Base-by-base conservation (phyloP, 2,797 vertebrate species). In the Coccyzus lansbergi region DNA sequence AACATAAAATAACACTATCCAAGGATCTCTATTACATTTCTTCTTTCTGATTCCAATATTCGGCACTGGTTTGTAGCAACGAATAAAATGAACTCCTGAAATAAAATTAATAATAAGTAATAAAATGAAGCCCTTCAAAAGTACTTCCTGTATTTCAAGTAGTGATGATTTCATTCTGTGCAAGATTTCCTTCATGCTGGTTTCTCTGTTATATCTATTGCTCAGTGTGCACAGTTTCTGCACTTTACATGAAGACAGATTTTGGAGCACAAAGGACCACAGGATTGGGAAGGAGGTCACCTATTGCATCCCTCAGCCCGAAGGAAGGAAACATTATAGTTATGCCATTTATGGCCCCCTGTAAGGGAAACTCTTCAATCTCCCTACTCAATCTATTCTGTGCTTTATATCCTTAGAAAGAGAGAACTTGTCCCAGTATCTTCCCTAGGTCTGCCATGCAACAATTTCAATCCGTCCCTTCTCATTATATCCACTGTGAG, bases 41-140 rank as follows among this genome's bases (percentile, higher is more conserved):
- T 70, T 71, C 40, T 58, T 79, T 84, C 59, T 83, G 68, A 56
- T 78, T 81, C 42, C 34, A 69, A 10, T 84, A 65, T 83, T 88
- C 67, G 69, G 36, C 40, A 65, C 31, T 53, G 12, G 11, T 53
- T 34, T 78, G 29, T 79, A 94, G 42, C 48, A 81, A 85, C 34
- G 22, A 79, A 36, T 79, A 56, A 71, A 93, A 81, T 15, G 36
- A 89, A 83, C 65, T 69, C 29, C 38, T 93, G 76, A 90, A 91
- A 88, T 86, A 72, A 92, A 92, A 82, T 78, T 75, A 83, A 65
- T 83, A 91, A 75, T 68, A 88, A 81, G 55, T 18, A 83, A 90
- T 59, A 90, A 92, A 95, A 88, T 79, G 20, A 92, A 91, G 40
- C 16, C 62, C 49, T 92, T 94, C 52, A 56, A 38, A 93, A 91